Evolutionary conservation across 1,140 invertebrate species (phyloP).

Genomic region (Drosophila yakuba): DNA sequence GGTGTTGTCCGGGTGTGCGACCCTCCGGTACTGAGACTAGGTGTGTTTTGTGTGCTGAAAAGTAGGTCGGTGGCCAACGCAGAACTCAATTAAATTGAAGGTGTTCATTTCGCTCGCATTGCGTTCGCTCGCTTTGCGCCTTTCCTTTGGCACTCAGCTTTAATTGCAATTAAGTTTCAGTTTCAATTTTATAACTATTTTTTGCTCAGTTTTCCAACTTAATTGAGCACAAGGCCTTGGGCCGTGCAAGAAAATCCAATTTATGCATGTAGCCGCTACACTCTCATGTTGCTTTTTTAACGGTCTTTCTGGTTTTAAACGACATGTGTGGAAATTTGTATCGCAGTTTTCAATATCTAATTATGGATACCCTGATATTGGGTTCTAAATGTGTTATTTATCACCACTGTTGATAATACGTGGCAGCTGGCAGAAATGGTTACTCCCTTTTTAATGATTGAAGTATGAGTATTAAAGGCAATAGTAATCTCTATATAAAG

Average conservation of each 20-base stretch:
- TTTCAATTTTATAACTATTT: slow-evolving; percentile 62
- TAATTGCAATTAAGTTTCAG: slow-evolving; percentile 79
- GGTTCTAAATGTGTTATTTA: background rate
- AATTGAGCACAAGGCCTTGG: slow-evolving; percentile 72
- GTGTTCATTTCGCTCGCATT: slow-evolving; percentile 58
- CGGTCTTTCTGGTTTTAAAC: slow-evolving; percentile 18
- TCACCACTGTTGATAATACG: background rate
- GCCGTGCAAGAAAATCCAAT: slow-evolving; percentile 64
- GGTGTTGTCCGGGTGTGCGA: slow-evolving; percentile 1
- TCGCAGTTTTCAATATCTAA: slow-evolving; percentile 18
- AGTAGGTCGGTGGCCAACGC: slow-evolving; percentile 61
- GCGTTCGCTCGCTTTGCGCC: slow-evolving; percentile 36
- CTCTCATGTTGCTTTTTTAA: slow-evolving; percentile 20
- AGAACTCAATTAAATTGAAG: slow-evolving; percentile 71
- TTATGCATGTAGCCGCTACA: slow-evolving; percentile 49
- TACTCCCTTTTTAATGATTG: too few relatives aligned
- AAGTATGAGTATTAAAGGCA: too few relatives aligned
- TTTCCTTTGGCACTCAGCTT: slow-evolving; percentile 59
- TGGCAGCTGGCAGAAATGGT: background rate
- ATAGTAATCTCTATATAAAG: too few relatives aligned
- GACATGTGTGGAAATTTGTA: slow-evolving; percentile 20
- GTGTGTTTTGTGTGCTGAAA: slow-evolving; percentile 50
- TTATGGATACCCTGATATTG: slow-evolving; percentile 23
- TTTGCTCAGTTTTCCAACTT: slow-evolving; percentile 37
- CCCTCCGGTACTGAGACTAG: slow-evolving; percentile 20